phyloP scores from a whole-genome alignment of 2,797 vertebrate genomes.

The Mycteria americana region DNA sequence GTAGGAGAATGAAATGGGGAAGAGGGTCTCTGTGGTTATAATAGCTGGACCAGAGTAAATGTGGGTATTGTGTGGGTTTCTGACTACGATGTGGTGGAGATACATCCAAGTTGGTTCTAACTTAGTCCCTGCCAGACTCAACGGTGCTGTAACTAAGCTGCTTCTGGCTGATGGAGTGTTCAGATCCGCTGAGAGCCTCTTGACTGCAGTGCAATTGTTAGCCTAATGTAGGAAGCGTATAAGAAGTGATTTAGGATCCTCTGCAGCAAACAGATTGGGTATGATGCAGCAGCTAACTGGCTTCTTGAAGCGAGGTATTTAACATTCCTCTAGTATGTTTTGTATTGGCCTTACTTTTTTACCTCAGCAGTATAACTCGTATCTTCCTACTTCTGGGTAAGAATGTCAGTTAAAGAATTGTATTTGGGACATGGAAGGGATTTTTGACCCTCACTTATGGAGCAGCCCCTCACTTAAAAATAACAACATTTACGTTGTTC shows the following conservation, averaged over 20 bases:
- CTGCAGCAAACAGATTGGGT: neutral
- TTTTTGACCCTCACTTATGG: neutral
- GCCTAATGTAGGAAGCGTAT: accelerated
- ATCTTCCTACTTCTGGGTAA: neutral
- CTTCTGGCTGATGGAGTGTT: neutral
- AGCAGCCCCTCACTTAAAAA: neutral
- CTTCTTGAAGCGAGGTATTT: neutral
- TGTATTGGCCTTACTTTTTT: neutral
- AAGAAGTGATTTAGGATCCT: neutral
- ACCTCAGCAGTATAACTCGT: neutral
- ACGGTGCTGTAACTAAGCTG: neutral
- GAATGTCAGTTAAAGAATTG: neutral
- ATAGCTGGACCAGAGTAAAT: neutral
- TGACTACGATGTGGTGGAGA: neutral
- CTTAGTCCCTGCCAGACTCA: neutral
- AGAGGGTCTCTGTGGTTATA: neutral
- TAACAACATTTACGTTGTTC: neutral
- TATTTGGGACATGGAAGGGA: neutral
- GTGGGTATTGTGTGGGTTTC: neutral
- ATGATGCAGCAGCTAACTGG: neutral
- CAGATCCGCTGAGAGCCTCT: neutral
- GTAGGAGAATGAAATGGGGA: neutral
- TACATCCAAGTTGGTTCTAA: neutral
- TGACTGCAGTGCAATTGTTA: neutral
- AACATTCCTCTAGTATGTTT: neutral